phyloP scores from a whole-genome alignment of 1,140 invertebrate species.

The Drosophila obscura region DNA sequence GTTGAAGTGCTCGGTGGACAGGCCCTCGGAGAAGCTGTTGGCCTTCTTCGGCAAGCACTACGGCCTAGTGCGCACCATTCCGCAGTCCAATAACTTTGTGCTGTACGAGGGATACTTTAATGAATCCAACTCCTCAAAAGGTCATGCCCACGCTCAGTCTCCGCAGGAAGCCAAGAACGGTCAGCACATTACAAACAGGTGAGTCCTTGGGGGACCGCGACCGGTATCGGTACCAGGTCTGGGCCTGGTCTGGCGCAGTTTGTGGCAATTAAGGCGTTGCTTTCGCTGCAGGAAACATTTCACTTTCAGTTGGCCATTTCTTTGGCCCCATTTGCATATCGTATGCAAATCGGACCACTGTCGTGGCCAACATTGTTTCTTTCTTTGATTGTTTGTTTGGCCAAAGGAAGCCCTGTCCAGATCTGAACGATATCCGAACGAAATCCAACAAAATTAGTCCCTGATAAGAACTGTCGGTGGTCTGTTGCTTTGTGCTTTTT shows the following conservation, averaged over 20 bases:
- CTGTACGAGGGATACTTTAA: constrained; percentile 93
- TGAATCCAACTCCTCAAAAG: constrained; percentile 66
- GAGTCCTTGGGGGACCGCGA: constrained; percentile 30
- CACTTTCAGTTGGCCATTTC: constrained; percentile 73
- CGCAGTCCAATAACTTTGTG: constrained; percentile 95
- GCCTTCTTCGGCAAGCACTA: constrained; percentile 94
- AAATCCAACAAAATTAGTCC: too few relatives aligned
- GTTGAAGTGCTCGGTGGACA: constrained; percentile 93
- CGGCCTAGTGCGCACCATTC: constrained; percentile 87
- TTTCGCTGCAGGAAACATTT: constrained; percentile 73
- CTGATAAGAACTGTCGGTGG: constrained; percentile 18
- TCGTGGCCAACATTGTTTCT: constrained; percentile 1
- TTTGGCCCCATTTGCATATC: constrained; percentile 72
- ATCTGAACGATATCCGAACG: constrained; percentile 18
- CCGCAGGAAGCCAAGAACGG: constrained; percentile 46
- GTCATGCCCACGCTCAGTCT: constrained; percentile 31
- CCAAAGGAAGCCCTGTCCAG: constrained; percentile 16
- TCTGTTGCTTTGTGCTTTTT: constrained; percentile 42
- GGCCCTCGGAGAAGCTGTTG: constrained; percentile 94
- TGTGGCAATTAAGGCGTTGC: constrained; percentile 66
- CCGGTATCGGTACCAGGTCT: background rate
- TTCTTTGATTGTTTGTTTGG: constrained; percentile 38
- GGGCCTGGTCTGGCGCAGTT: constrained; percentile 27
- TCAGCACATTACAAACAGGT: constrained; percentile 81
- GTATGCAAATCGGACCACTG: constrained; percentile 62